These are phyloP conservation scores for Nibea coibor DNA, from an alignment of 2,113 vertebrate species.

Conservation along the genomic window DNA sequence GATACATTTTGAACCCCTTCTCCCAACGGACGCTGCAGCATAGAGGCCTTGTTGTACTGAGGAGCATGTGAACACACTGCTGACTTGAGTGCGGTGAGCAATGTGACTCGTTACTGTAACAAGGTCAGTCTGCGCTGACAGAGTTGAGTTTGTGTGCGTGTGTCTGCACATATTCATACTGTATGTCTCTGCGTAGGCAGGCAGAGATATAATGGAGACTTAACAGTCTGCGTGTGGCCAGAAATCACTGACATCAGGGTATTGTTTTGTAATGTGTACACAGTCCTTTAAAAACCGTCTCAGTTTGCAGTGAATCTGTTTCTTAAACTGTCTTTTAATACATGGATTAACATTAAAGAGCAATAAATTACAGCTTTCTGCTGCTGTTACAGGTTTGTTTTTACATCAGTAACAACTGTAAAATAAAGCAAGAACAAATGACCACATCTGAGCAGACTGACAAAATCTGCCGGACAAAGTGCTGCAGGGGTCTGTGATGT, in stretches of 20 bases:
- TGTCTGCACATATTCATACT: constrained; percentile 11
- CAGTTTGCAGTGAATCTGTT: not conserved
- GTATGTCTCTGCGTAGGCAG: not conserved
- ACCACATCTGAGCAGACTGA: too few relatives aligned
- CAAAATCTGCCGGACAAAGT: too few relatives aligned
- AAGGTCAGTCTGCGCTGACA: constrained; percentile 36
- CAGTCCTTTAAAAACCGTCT: not conserved
- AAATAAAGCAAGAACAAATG: too few relatives aligned
- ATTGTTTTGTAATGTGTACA: not conserved
- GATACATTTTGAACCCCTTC: constrained; percentile 66
- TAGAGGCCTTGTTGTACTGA: constrained; percentile 74
- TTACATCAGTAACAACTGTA: not conserved
- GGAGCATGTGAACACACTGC: constrained; percentile 82
- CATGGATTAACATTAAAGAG: not conserved
- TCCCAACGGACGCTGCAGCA: constrained; percentile 65
- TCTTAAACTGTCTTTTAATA: not conserved
- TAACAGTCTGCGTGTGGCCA: not conserved
- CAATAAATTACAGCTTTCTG: not conserved
- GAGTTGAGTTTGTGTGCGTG: not conserved
- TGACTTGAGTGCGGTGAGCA: constrained; percentile 73
- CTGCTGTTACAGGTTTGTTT: not conserved
- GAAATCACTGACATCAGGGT: not conserved
- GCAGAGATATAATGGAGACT: not conserved
- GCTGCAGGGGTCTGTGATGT: too few relatives aligned
- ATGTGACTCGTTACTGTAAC: constrained; percentile 76